Evolutionary conservation across 2,888 invertebrate genomes (phyloP).

Genomic region (Neoscelio sp.): DNA sequence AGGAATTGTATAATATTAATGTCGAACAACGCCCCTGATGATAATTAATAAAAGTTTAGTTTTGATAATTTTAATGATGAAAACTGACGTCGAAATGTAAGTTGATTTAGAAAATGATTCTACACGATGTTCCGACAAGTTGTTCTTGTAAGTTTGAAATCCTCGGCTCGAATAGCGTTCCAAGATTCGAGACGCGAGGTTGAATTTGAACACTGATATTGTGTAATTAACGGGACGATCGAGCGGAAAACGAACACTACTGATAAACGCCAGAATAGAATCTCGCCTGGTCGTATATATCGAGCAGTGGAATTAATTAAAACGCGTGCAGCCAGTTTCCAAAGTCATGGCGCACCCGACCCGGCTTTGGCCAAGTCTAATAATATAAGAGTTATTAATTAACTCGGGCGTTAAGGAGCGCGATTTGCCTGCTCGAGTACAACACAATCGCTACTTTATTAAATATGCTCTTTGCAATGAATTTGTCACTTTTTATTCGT

Average conservation of each 20-base stretch:
- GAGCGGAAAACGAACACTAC: constrained; percentile 70
- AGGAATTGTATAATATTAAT: too few relatives aligned
- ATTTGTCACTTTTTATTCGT: constrained; percentile 28
- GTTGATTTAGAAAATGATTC: not conserved
- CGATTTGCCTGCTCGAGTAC: constrained; percentile 69
- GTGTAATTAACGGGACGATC: constrained; percentile 65
- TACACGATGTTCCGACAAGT: not conserved
- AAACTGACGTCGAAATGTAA: not conserved
- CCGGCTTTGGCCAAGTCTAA: constrained; percentile 79
- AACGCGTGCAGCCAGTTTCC: constrained; percentile 71
- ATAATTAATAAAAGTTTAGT: too few relatives aligned
- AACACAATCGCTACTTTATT: constrained; percentile 44
- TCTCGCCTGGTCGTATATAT: constrained; percentile 37
- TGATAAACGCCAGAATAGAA: constrained; percentile 70
- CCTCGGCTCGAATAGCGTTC: constrained; percentile 1
- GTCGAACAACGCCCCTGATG: too few relatives aligned
- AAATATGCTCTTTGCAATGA: constrained; percentile 12
- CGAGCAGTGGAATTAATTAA: constrained; percentile 76
- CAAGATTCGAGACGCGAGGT: constrained; percentile 7
- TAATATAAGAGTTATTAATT: constrained; percentile 77
- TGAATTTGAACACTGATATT: too few relatives aligned
- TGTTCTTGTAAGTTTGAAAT: not conserved
- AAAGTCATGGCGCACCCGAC: constrained; percentile 66
- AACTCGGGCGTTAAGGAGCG: constrained; percentile 74
- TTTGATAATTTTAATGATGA: too few relatives aligned